These are phyloP conservation scores for Erithacus rubecula DNA, from an alignment of 2,797 vertebrate genomes.

Conservation along the genomic window DNA sequence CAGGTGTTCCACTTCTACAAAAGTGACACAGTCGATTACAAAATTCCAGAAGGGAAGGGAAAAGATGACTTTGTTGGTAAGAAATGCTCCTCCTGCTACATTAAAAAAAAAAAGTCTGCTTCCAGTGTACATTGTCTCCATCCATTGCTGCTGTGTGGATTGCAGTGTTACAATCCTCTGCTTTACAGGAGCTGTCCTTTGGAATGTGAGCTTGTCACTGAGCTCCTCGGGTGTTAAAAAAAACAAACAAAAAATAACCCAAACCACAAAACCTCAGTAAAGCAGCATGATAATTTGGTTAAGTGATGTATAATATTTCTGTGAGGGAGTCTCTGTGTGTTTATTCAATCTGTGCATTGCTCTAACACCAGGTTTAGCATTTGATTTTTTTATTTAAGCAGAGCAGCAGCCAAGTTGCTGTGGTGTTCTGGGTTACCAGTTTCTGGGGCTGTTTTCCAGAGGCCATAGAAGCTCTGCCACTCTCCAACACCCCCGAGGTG, in stretches of 20 bases:
- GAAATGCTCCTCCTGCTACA: conserved; percentile 25
- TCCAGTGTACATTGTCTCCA: accelerated
- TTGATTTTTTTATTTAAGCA: background rate
- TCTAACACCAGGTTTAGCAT: background rate
- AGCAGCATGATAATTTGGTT: background rate
- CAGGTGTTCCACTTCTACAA: conserved; percentile 89
- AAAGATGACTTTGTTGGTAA: conserved; percentile 88
- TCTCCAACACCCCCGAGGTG: conserved; percentile 90
- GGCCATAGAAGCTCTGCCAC: conserved; percentile 87
- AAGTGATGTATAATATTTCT: background rate
- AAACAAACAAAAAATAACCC: background rate
- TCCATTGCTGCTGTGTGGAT: accelerated
- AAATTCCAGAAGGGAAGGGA: conserved; percentile 79
- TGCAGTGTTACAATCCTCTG: background rate
- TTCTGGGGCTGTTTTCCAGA: conserved; percentile 58
- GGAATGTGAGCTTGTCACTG: background rate
- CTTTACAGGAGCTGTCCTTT: background rate
- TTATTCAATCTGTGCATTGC: background rate
- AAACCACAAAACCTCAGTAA: background rate
- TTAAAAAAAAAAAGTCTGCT: background rate
- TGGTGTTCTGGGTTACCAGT: background rate
- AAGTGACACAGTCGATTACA: conserved; percentile 87
- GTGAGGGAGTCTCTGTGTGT: accelerated
- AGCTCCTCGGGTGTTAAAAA: background rate
- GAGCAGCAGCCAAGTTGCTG: background rate